A percentile compares a stretch with the other conserved stretches of the same genome.
phyloP scores from a whole-genome alignment of 2,797 vertebrate genomes.

The Hipposideros larvatus region DNA sequence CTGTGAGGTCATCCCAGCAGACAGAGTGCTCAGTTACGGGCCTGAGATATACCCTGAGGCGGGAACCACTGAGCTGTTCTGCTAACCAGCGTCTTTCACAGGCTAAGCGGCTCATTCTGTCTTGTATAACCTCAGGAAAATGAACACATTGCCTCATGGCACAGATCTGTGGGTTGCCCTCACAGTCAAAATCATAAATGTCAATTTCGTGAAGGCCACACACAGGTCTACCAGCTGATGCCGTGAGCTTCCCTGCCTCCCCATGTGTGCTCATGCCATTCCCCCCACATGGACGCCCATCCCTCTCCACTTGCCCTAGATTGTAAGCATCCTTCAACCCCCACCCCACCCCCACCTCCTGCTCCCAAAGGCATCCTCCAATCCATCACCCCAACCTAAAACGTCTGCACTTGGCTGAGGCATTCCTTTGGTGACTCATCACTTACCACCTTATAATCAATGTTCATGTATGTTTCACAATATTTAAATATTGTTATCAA shows the following conservation, averaged over 20 bases:
- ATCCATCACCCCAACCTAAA: too few species aligned
- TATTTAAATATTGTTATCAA: neutral
- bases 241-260: neutral
- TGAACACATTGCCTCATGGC: neutral
- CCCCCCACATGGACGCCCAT: too few species aligned
- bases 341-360: too few species aligned
- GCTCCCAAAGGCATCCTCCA: neutral
- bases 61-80: rapidly evolving
- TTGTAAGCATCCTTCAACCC: rapidly evolving
- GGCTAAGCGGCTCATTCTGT: neutral
- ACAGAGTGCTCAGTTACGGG: neutral
- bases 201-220: neutral
- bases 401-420: neutral
- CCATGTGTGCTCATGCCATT: neutral
- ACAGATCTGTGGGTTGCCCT: neutral
- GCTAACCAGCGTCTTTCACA: neutral
- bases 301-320: rapidly evolving
- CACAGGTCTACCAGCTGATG: neutral
- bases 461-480: neutral
- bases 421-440: neutral
- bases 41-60: neutral
- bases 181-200: neutral
- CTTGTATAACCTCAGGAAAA: neutral
- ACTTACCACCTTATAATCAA: neutral
- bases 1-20: rapidly evolving